phyloP scores from a whole-genome alignment of 2,113 vertebrate genomes.

The Micronycteris hirsuta region DNA sequence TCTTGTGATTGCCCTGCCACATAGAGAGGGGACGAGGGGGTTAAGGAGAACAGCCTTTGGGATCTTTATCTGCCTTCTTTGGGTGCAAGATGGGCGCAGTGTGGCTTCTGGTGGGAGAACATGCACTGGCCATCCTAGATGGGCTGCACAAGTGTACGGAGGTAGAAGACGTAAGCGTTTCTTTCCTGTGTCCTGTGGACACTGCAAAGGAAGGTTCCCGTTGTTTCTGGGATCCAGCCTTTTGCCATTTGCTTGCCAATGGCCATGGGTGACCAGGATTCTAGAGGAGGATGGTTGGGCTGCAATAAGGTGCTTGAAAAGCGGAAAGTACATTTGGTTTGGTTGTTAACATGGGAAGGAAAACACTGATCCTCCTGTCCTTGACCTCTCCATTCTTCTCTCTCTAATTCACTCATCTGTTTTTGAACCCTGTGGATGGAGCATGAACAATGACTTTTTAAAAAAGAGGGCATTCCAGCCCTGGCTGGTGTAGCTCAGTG shows the following conservation, averaged over 20 bases:
- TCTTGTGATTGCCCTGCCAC: not conserved
- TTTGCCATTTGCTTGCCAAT: not conserved
- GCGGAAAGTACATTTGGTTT: not conserved
- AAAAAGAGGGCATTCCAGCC: no score
- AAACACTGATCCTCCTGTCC: not conserved
- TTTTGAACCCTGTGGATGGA: not conserved
- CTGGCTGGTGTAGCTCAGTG: no score
- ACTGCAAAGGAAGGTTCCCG: not conserved
- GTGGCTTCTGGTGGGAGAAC: not conserved
- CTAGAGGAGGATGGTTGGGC: not conserved
- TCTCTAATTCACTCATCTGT: not conserved
- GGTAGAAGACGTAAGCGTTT: accelerated
- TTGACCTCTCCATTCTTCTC: not conserved
- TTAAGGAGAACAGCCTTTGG: not conserved
- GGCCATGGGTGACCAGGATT: not conserved
- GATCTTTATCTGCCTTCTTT: not conserved
- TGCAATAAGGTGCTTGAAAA: not conserved
- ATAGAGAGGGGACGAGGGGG: accelerated
- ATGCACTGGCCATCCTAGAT: accelerated
- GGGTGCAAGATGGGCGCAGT: not conserved
- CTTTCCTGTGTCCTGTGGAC: not conserved
- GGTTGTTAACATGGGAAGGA: not conserved
- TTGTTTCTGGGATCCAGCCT: not conserved
- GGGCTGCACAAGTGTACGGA: not conserved
- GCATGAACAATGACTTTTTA: not conserved